Evolutionary conservation across 2,113 vertebrate species (phyloP).

Genomic region (Nesogale talazaci): DNA sequence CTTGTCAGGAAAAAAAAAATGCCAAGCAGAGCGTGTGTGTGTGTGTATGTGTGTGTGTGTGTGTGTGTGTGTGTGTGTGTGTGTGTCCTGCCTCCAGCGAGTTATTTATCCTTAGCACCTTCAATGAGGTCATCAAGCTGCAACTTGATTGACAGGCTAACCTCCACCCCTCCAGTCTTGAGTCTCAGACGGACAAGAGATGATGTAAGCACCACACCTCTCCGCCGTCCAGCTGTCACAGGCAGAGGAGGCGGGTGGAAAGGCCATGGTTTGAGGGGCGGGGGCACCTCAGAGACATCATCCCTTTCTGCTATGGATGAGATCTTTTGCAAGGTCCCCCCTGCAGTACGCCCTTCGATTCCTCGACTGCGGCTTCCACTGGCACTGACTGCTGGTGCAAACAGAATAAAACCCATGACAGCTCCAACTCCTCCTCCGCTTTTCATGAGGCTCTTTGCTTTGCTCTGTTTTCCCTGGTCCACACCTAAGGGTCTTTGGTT

Average conservation of each 20-base stretch:
- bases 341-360: not conserved
- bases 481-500: not conserved
- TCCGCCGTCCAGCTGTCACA: not conserved
- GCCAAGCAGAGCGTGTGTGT: too few species aligned
- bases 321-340: not conserved
- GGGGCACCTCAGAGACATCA: not conserved
- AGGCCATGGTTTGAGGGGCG: not conserved
- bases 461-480: too few species aligned
- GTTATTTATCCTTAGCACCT: too few species aligned
- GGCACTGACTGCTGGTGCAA: not conserved
- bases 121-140: too few species aligned
- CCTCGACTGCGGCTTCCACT: not conserved
- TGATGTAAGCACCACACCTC: too few species aligned
- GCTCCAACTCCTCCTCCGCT: not conserved
- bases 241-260: not conserved
- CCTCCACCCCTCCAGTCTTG: too few species aligned
- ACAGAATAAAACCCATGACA: not conserved
- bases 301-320: not conserved
- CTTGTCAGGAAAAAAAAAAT: too few species aligned
- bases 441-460: not conserved
- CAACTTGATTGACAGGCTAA: too few species aligned
- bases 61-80: too few species aligned
- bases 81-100: too few species aligned
- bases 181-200: too few species aligned
- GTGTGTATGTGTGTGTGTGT: too few species aligned